phyloP scores from a whole-genome alignment of 2,113 vertebrate genomes.

The Hippoglossus stenolepis region DNA sequence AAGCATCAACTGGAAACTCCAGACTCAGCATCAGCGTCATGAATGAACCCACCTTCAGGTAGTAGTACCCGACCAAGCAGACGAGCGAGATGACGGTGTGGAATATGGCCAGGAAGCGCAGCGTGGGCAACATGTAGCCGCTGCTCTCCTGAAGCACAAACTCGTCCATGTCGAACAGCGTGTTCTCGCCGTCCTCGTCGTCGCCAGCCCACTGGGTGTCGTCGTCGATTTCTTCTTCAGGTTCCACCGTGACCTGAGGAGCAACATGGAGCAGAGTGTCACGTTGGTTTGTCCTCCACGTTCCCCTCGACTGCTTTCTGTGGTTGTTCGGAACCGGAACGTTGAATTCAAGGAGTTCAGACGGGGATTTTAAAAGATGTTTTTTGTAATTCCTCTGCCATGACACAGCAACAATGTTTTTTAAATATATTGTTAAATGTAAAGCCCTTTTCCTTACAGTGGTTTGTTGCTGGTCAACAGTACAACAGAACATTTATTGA shows the following conservation, averaged over 20 bases:
- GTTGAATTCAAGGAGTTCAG: too few species aligned
- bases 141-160: conserved; percentile 96
- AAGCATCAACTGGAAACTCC: too few species aligned
- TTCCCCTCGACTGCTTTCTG: too few species aligned
- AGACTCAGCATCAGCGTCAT: fast-evolving
- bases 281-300: too few species aligned
- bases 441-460: too few species aligned
- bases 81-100: conserved; percentile 95
- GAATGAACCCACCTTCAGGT: conserved; percentile 86
- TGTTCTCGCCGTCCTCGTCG: conserved; percentile 83
- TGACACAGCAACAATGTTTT: too few species aligned
- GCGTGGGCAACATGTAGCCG: conserved; percentile 94
- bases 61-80: conserved; percentile 95
- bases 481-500: too few species aligned
- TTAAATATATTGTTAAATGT: too few species aligned
- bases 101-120: conserved; percentile 90
- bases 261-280: not conserved
- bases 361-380: too few species aligned
- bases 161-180: conserved; percentile 91
- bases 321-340: too few species aligned
- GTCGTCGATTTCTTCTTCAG: conserved; percentile 83
- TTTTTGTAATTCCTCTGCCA: too few species aligned
- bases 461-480: too few species aligned
- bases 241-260: conserved; percentile 89
- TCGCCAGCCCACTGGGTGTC: conserved; percentile 86